Base-by-base conservation (phyloP, 2,888 invertebrate species). In the Abrostola triplasia region DNA sequence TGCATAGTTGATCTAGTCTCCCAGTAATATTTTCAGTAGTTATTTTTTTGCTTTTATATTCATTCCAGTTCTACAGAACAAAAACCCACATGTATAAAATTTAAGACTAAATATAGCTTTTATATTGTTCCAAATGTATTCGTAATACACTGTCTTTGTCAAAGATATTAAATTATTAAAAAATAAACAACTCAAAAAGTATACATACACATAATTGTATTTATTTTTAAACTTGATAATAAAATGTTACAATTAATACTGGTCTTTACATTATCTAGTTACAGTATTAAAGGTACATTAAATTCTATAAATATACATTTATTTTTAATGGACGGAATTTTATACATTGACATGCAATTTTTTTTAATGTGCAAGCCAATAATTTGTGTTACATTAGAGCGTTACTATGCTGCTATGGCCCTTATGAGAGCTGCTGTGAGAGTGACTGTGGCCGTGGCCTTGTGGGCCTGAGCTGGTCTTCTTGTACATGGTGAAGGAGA, bases 401-500 rank as follows among this genome's bases (percentile, higher is more conserved):
- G 88, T 90, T 59, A 92, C 92, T 10, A 93, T 85, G 70, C 84
- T 89, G 62, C 90, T 83, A 68, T 89, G 73, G 38, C 48, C 48
- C 50, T 73, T 73, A 10, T 64, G 72, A 44, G 73, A 60, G 35
- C 61, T 61, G 62, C 90, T 84, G 67, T 90, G 89, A 0, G 84
- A 53, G 57, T 67, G 76, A 41, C 69, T 48, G 13, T 70, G 77
- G 8, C 49, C 9, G 36, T 64, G 54, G 6, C 75, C 72, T 64
- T 88, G 88, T 59, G 88, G 88, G 5, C 84, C 85, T 12, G 83
- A 55, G 64, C 84, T 84, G 5, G 90, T 88, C 81, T 94, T 94
- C 86, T 94, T 94, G 77, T 94, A 95, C 91, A 95, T 86, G 10
- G 93, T 92, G 85, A 94, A 95, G 13, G 95, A 94, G 52, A 94